phyloP scores from a whole-genome alignment of 1,140 invertebrate species.

The Scaptomyza montana region DNA sequence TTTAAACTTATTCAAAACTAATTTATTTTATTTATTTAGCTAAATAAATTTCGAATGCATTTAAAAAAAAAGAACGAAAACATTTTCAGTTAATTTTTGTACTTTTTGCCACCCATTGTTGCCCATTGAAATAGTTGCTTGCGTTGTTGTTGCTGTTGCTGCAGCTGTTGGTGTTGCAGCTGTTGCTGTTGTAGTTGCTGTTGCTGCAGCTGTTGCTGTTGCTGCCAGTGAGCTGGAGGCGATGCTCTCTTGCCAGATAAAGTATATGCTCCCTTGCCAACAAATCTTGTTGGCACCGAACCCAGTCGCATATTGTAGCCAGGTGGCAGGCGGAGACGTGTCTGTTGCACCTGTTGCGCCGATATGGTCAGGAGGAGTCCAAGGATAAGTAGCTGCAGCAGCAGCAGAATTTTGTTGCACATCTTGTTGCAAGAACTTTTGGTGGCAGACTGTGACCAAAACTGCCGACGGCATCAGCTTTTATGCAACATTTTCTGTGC shows the following conservation, averaged over 20 bases:
- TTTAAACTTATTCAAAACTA: constrained; percentile 20
- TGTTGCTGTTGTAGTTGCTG: constrained; percentile 8
- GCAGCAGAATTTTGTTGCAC: constrained; percentile 35
- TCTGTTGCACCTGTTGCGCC: constrained; percentile 9
- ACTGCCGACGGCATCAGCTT: constrained; percentile 30
- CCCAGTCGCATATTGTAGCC: constrained; percentile 40
- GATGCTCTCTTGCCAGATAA: constrained; percentile 32
- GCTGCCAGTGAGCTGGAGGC: constrained; percentile 7
- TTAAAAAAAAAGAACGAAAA: neutral
- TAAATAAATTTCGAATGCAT: constrained; percentile 28
- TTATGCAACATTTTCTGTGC: constrained; percentile 49
- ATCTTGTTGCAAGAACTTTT: constrained; percentile 60
- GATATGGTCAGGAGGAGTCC: constrained; percentile 2
- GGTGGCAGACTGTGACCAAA: constrained; percentile 32
- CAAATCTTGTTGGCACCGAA: constrained; percentile 13
- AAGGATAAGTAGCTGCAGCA: constrained; percentile 12
- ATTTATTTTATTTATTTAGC: constrained; percentile 78
- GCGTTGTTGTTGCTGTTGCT: constrained; percentile 20
- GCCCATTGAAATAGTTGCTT: constrained; percentile 41
- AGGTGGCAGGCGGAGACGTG: constrained; percentile 29
- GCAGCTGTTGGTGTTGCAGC: constrained; percentile 3
- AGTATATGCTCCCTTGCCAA: constrained; percentile 56
- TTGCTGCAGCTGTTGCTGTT: constrained; percentile 2
- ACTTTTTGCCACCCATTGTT: constrained; percentile 36
- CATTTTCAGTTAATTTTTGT: constrained; percentile 4